Conservation (phyloP, 2,888 invertebrate species). For the Lottia scabra region DNA sequence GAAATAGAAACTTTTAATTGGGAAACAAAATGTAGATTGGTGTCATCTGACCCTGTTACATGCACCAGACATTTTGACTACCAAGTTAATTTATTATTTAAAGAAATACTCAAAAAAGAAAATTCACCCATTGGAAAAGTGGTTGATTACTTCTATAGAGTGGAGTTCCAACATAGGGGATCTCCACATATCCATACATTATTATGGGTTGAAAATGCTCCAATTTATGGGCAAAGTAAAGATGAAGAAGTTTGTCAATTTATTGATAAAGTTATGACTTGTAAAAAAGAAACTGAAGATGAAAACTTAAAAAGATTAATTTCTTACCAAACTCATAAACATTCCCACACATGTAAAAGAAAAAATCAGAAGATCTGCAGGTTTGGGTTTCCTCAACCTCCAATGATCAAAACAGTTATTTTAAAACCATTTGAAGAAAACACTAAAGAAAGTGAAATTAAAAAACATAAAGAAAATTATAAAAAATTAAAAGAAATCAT, state of each 20-base stretch:
- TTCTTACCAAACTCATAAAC: constrained; percentile 23
- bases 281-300: constrained; percentile 27
- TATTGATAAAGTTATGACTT: constrained; percentile 25
- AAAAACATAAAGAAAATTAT: not conserved
- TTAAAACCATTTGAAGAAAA: not conserved
- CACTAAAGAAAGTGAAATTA: not conserved
- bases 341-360: constrained; percentile 28
- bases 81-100: constrained; percentile 32
- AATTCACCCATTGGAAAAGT: constrained; percentile 34
- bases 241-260: constrained; percentile 27
- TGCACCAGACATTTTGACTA: constrained; percentile 43
- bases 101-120: constrained; percentile 12
- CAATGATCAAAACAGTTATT: constrained; percentile 4
- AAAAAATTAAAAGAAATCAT: not conserved
- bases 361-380: constrained; percentile 25
- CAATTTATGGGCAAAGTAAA: constrained; percentile 25
- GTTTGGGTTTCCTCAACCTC: constrained; percentile 23
- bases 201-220: constrained; percentile 36
- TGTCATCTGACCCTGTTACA: constrained; percentile 42
- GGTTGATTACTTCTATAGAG: constrained; percentile 36
- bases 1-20: constrained; percentile 25
- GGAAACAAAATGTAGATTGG: constrained; percentile 32
- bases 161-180: constrained; percentile 45
- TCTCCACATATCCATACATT: constrained; percentile 43
- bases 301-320: constrained; percentile 19